Base-by-base conservation (phyloP, 2,113 vertebrate genomes). In the Cavia aperea region DNA sequence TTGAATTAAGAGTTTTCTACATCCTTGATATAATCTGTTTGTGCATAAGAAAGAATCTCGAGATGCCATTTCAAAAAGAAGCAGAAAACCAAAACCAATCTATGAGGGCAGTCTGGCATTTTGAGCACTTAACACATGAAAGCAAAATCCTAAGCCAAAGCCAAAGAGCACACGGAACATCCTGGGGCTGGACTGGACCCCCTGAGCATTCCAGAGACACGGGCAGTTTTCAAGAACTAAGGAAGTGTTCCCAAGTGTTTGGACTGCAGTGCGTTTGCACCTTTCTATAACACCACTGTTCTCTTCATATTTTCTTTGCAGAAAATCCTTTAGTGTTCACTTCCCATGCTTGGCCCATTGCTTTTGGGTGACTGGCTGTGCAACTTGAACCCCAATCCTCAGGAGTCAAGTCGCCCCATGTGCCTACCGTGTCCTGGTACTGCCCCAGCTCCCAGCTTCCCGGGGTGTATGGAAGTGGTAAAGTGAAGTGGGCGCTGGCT, bases 401-500 rank as follows among this genome's bases (percentile, higher is more conserved):
- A 65, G 13, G 14, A 16, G 79, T 14, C 16, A 58, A 58, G 56
- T 58, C 56, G 6, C 56, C 56, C 56, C 56, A 39, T 19, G 56
- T 58, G 56, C 56, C 56, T 58, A 16, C 56, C 18, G 1, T 13
- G 39, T 31, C 63, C 66, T 13, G 0, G 5, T 13, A 19, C 36
- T n/a, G 62, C 2, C 14, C 51, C 5, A 8, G 81, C 62, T 31
- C 49, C 11, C 68, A 7, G 6, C 14, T 29, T 58, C n/a, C 5
- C 15, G 6, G 7, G 0, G 4, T 60, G 16, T 24, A 7, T 2
- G 0, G n/a, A n/a, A 23, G 11, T 18, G 58, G 51, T 33, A 68
- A 90, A 58, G 39, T 7, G 6, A 70, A 19, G 3, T 5, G 31
- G 7, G 4, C 31, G 8, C 4, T 3, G 36, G 16, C 29, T 31